These are phyloP conservation scores for Lepidocolaptes lacrymiger DNA, from an alignment of 2,797 vertebrate species.

Conservation along the genomic window DNA sequence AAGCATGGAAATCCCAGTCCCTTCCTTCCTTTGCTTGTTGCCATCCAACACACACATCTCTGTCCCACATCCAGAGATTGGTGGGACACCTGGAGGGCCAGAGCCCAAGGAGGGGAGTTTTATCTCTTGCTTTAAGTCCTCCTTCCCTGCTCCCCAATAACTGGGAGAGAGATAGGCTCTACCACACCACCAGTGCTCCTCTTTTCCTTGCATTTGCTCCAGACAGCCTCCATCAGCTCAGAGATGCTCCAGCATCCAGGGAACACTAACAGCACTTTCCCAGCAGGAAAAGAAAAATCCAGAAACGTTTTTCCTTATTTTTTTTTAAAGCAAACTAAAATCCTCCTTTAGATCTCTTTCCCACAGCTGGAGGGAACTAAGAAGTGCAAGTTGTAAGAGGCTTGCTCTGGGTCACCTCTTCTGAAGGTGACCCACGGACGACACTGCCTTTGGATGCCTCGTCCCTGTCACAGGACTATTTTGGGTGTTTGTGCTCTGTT, in stretches of 20 bases:
- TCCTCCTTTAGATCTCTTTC: neutral
- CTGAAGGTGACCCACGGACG: neutral
- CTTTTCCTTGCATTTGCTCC: neutral
- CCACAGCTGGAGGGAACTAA: neutral
- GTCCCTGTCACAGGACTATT: neutral
- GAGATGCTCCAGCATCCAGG: neutral
- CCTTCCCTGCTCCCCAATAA: neutral
- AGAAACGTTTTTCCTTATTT: neutral
- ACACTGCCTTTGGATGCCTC: neutral
- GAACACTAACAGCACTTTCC: fast-evolving
- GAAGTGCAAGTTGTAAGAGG: neutral
- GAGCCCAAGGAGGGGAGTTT: neutral
- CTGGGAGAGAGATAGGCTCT: neutral
- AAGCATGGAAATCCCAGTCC: neutral
- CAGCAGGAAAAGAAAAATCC: neutral
- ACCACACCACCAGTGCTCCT: fast-evolving
- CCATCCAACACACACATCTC: fast-evolving
- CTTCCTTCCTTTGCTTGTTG: neutral
- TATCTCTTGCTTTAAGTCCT: fast-evolving
- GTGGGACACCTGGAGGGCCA: neutral
- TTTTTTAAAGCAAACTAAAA: neutral
- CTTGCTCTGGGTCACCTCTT: neutral
- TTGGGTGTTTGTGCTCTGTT: neutral
- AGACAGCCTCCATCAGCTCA: neutral
- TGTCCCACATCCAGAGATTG: neutral